phyloP scores from a whole-genome alignment of 2,797 vertebrate genomes.

The Muscicapa striata region DNA sequence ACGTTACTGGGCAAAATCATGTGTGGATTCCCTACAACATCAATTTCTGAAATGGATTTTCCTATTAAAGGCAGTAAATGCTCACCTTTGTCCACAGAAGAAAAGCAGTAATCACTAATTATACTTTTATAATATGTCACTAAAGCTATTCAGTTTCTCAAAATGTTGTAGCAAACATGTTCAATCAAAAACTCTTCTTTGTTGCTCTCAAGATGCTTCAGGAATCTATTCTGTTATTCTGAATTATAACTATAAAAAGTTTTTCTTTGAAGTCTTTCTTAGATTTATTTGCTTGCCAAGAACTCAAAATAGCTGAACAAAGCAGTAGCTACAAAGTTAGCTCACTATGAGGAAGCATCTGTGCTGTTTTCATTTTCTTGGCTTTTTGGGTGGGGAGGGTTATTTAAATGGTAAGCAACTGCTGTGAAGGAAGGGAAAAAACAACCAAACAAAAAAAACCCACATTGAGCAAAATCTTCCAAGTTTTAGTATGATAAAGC shows the following conservation, averaged over 20 bases:
- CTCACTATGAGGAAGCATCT: slow-evolving; percentile 20
- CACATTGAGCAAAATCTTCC: not conserved
- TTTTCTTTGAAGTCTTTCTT: slow-evolving; percentile 35
- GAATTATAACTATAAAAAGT: slow-evolving; percentile 16
- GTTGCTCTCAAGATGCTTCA: slow-evolving; percentile 9
- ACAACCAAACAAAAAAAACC: not conserved
- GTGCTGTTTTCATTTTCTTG: slow-evolving; percentile 23
- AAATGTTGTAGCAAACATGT: not conserved
- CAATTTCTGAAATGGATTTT: not conserved
- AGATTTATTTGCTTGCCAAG: slow-evolving; percentile 39
- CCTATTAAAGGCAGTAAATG: not conserved
- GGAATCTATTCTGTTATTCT: slow-evolving; percentile 14
- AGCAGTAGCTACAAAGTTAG: slow-evolving; percentile 32
- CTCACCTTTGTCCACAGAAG: not conserved
- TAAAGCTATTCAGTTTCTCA: not conserved
- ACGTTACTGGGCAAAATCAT: not conserved
- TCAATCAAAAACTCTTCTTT: not conserved
- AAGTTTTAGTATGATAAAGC: not conserved
- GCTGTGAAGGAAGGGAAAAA: not conserved
- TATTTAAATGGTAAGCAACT: not conserved
- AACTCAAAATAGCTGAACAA: slow-evolving; percentile 42
- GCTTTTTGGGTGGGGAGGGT: slow-evolving; percentile 5
- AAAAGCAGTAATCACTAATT: not conserved
- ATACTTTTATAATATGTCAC: not conserved
- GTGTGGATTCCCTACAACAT: not conserved